Conservation (phyloP, 2,113 vertebrate species). For the Leuciscus idus region DNA sequence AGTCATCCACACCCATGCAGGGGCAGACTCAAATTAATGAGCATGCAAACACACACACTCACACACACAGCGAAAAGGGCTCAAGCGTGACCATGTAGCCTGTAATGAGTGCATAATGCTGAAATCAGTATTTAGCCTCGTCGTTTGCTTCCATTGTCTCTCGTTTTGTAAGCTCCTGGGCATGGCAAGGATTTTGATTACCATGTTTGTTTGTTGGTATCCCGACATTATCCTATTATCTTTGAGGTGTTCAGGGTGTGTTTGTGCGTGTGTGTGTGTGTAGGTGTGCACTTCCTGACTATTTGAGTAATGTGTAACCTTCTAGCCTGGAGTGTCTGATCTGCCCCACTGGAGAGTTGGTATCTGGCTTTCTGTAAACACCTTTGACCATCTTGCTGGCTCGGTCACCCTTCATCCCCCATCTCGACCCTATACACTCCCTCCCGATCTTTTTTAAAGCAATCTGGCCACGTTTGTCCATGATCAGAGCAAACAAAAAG, state of each 20-base stretch:
- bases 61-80: slow-evolving; percentile 13
- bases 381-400: slow-evolving; percentile 8
- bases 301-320: not conserved
- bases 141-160: slow-evolving; percentile 26
- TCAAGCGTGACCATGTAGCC: slow-evolving; percentile 12
- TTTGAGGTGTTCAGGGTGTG: slow-evolving; percentile 20
- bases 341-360: not conserved
- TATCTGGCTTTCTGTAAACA: not conserved
- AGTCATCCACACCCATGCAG: slow-evolving; percentile 29
- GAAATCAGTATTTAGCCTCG: slow-evolving; percentile 9
- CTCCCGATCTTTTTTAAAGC: not conserved
- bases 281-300: not conserved
- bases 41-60: not conserved
- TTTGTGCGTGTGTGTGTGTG: not conserved
- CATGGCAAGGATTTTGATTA: not conserved
- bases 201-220: slow-evolving; percentile 5
- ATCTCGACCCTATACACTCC: not conserved
- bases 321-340: slow-evolving; percentile 7
- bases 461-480: not conserved
- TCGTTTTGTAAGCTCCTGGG: slow-evolving; percentile 29
- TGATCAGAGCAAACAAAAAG: slow-evolving; percentile 17
- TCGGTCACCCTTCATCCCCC: slow-evolving; percentile 17
- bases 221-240: not conserved
- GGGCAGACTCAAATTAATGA: slow-evolving; percentile 41
- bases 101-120: slow-evolving; percentile 4